Evolutionary conservation across 2,113 vertebrate genomes (phyloP), one percentile per base, ranked within the genome.

Genomic region (Petromus typicus): DNA sequence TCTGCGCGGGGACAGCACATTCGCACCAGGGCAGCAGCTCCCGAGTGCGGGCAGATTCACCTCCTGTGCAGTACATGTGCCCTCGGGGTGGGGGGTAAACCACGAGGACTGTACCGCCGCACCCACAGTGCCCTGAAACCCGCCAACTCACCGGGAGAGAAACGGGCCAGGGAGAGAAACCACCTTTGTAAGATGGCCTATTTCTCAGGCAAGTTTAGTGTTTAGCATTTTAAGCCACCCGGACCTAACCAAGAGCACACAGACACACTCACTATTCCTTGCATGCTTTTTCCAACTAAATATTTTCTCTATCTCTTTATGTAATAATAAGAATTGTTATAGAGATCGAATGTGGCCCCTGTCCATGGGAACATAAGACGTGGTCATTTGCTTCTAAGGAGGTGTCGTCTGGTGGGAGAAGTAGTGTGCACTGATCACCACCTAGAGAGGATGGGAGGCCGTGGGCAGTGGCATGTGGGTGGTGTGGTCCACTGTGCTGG

Each of bases 1-100:
- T 96, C 83, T 89, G 97, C 75, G 86, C 91, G 85, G 69, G 96
- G 93, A 73, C 82, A 66, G 75, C 83, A 57, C 96, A 81, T 96
- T 97, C 95, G 69, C 66, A 90, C 92, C 88, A 93, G 85, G 91
- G 89, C 89, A 91, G 48, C 79, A 86, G 63, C 86, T 90, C 54
- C 57, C 89, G 23, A 45, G 66, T 91, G 86, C 78, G 79, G 61
- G 92, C 81, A 67, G 64, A 86, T 96, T 87, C 82, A 87, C 90
- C 79, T 91, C 86, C 86, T 61, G 0, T n/a, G 88, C 56, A 32
- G 27, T 61, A 16, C 80, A 14, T 45, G 43, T 61, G 67, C 48
- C 85, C 59, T 91, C 56, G 84, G n/a, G n/a, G n/a, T 32, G 16
- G 22, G 82, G 59, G 78, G 30, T 2, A 73, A 56, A 43, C 67